Evolutionary conservation across 2,888 invertebrate genomes (phyloP), one percentile per base, ranked within the genome.

Genomic region (Lordiphosa andalusiaca): DNA sequence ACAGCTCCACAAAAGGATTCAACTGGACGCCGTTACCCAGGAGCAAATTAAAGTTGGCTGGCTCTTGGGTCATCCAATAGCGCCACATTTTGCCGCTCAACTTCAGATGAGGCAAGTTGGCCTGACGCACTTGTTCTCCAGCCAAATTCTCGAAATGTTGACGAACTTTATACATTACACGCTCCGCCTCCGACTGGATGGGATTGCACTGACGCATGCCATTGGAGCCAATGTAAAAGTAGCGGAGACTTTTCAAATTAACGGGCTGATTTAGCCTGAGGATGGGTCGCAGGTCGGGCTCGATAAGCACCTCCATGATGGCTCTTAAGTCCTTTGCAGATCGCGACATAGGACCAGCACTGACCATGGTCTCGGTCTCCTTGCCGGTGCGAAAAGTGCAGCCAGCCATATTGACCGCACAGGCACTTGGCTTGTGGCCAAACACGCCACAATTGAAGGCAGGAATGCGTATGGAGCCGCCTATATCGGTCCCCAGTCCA

Each of bases 391-490:
- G 91, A 39, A 94, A 92, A 0, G 94, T 93, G 16, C 96, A 92
- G 0, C 95, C 92, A 84, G 91, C 91, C 78, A 92, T 89, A 61
- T 91, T 92, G 6, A 91, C 90, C 9, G 90, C 86, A 48, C 91
- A 92, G 19, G 91, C 91, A 0, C 93, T 93, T 1, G 95, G 93
- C 87, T 96, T 96, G 81, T 95, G 94, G 0, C 96, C 96, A 89
- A 94, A 96, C 39, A 96, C 90, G 19, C 97, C 97, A 90, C 95
- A 95, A 90, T 94, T 95, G 85, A 94, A 95, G 0, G 95, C 92
- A 1, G 97, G 97, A 91, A 96, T 95, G 33, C 99, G 92, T 44
- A 96, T 95, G 4, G 98, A 98, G 0, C 99, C 99, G n/a, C 98
- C 98, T 77, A 99, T 98, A 88, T 99, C 99, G 0, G 95, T 94